Conservation (phyloP, 2,113 vertebrate genomes). For the Ranitomeya imitator region DNA sequence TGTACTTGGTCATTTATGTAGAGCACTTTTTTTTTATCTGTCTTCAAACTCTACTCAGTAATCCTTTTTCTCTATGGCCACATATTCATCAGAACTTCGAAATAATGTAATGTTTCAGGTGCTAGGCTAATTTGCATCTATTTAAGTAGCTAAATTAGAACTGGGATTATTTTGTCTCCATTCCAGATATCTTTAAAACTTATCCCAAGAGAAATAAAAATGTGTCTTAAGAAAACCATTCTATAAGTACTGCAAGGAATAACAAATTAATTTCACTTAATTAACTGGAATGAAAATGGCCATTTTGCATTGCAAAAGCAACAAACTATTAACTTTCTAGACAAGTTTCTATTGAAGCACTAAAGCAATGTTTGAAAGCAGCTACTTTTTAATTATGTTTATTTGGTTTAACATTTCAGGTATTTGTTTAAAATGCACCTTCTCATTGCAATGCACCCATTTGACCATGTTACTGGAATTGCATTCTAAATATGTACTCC, state of each 20-base stretch:
- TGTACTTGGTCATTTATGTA: constrained; percentile 31
- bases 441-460: background rate
- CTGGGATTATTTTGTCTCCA: constrained; percentile 55
- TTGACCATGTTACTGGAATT: background rate
- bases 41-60: constrained; percentile 45
- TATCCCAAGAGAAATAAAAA: constrained; percentile 54
- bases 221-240: constrained; percentile 48
- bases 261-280: constrained; percentile 51
- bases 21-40: constrained; percentile 28
- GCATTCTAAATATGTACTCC: background rate
- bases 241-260: constrained; percentile 51
- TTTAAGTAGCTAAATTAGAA: constrained; percentile 53
- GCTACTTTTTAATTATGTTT: constrained; percentile 44
- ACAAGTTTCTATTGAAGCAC: constrained; percentile 1
- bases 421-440: constrained; percentile 26
- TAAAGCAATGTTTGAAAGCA: constrained; percentile 25
- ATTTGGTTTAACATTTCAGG: constrained; percentile 20
- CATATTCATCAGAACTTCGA: constrained; percentile 49
- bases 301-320: constrained; percentile 42
- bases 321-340: constrained; percentile 52
- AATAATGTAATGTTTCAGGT: constrained; percentile 53
- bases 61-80: constrained; percentile 52
- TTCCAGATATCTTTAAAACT: constrained; percentile 49
- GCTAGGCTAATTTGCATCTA: constrained; percentile 53
- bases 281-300: constrained; percentile 45